These are phyloP conservation scores for Sciurus vulgaris DNA, from an alignment of 2,797 vertebrate genomes.

Conservation along the genomic window DNA sequence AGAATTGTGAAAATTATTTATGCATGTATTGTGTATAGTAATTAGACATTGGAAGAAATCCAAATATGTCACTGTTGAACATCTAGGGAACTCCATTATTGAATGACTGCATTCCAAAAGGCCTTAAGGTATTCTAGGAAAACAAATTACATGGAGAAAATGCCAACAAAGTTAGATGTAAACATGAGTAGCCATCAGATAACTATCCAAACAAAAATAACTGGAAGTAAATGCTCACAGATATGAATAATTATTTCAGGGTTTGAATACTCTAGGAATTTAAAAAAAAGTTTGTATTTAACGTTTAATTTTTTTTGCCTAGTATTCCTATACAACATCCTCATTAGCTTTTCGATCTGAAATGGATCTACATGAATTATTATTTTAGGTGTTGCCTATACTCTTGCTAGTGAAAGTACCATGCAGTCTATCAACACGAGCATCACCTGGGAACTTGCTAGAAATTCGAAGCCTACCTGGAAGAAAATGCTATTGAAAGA, in stretches of 20 bases:
- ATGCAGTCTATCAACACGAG: not conserved
- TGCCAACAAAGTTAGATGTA: not conserved
- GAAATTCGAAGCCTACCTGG: not conserved
- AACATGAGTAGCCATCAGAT: not conserved
- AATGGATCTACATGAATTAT: not conserved
- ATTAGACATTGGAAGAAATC: not conserved
- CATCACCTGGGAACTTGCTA: not conserved
- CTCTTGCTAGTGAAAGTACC: not conserved
- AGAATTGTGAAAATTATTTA: not conserved
- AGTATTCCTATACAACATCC: not conserved
- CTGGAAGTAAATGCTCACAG: not conserved
- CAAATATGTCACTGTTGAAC: not conserved
- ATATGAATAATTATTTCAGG: not conserved
- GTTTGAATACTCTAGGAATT: not conserved
- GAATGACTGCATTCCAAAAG: not conserved
- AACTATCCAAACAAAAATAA: constrained; percentile 29
- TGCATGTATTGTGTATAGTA: not conserved
- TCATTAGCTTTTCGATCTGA: constrained; percentile 10
- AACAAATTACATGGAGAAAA: not conserved
- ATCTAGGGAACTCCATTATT: not conserved
- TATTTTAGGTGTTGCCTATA: not conserved
- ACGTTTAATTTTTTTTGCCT: not conserved
- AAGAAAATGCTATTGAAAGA: not conserved
- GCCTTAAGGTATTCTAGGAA: not conserved
- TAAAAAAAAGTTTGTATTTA: not conserved